phyloP scores from a whole-genome alignment of 2,888 invertebrate genomes.

The Ametastegia equiseti region DNA sequence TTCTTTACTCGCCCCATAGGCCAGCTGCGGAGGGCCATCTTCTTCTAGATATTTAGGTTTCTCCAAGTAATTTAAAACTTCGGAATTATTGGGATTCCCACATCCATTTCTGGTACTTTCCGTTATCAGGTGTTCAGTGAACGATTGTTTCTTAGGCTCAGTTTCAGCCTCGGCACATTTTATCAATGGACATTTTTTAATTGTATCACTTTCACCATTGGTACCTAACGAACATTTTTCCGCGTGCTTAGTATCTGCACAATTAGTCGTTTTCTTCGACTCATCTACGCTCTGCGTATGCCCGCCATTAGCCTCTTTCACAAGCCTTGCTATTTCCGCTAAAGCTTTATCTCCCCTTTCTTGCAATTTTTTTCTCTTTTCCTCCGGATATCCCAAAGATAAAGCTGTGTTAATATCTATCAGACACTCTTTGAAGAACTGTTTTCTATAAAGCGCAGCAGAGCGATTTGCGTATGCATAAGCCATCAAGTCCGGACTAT shows the following conservation, averaged over 20 bases:
- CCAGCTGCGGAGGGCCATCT: constrained; percentile 62
- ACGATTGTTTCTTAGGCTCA: constrained; percentile 37
- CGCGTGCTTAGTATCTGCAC: constrained; percentile 30
- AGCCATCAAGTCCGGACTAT: constrained; percentile 66
- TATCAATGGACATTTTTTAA: constrained; percentile 53
- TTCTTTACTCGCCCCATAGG: constrained; percentile 67
- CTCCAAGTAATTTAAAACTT: constrained; percentile 7
- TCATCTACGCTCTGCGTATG: background rate
- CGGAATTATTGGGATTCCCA: background rate
- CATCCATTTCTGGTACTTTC: background rate
- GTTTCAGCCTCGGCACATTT: constrained; percentile 46
- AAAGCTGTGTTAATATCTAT: constrained; percentile 71
- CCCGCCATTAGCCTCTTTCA: constrained; percentile 47
- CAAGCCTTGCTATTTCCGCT: constrained; percentile 59
- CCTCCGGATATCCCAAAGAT: constrained; percentile 67
- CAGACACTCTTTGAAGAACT: constrained; percentile 70
- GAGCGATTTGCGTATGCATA: constrained; percentile 73
- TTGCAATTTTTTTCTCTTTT: constrained; percentile 68
- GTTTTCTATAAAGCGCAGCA: constrained; percentile 70
- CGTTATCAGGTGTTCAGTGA: background rate
- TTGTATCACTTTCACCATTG: constrained; percentile 22
- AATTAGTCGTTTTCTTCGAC: background rate
- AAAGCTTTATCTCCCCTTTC: constrained; percentile 69
- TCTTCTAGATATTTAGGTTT: constrained; percentile 58
- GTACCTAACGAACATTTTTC: constrained; percentile 41